Base-by-base conservation (phyloP, 1,140 invertebrate species). In the Drosophila rufa region DNA sequence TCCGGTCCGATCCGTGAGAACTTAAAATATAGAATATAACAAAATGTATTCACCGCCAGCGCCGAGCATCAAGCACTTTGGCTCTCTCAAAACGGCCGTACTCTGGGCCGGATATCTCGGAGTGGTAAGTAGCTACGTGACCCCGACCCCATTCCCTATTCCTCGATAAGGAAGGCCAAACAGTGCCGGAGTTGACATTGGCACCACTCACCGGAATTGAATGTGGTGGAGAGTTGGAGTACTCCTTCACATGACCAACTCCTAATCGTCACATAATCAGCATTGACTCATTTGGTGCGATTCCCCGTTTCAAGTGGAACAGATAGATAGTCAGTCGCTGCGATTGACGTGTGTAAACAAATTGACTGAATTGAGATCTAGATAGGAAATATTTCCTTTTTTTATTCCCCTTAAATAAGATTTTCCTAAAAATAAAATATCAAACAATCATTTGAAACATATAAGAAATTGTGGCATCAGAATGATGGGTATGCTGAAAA, bases 51-150 rank as follows among this genome's bases (percentile, higher is more conserved):
- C 64, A 46, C 50, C 56, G 11, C 48, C 67, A 9, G 51, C 48
- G 40, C 5, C 27, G 30, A 56, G 40, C 50, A 82, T 92, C 43
- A 85, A 80, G 56, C 76, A 92, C 55, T 92, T 92, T 55, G 47
- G 71, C 15, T 73, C 75, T 47, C 71, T 92, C 9, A 71, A 57
- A 60, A 69, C 53, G 51, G 58, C 47, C 47, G 56, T 48, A 57
- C 30, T 79, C 40, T 92, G 86, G 83, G 91, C 91, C 43, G 86
- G 83, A 59, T 53, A 36, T 46, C 79, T 92, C 17, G 82, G 91
- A 43, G 47, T 91, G 91, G 91, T 92, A 71, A 75, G 91, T 91
- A 75, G 67, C 17, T 50, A n/a, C 15, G 8, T 45, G 57, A 69
- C 46, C 33, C 50, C 51, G 82, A 78, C 82, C 82, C 67, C 80